Conservation (phyloP, 2,113 vertebrate genomes). For the Hypomesus transpacificus region DNA sequence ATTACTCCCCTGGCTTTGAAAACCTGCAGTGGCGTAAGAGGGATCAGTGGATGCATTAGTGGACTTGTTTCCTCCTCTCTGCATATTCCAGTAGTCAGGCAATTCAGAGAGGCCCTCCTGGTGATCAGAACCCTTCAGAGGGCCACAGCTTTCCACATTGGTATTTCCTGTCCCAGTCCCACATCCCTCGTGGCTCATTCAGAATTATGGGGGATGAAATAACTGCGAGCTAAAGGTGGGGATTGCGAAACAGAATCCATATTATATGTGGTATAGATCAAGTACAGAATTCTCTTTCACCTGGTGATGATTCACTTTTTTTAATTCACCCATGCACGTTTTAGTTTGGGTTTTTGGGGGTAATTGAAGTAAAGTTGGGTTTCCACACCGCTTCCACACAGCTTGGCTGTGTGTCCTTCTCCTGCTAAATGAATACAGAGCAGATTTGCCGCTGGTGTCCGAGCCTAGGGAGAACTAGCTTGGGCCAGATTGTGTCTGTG, state of each 20-base stretch:
- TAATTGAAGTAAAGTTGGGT: too few relatives aligned
- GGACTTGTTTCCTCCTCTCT: constrained; percentile 52
- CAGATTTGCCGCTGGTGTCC: too few relatives aligned
- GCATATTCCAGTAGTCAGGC: constrained; percentile 45
- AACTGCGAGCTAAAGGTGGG: constrained; percentile 30
- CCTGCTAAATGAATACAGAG: neutral
- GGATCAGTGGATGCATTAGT: constrained; percentile 53
- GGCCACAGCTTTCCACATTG: constrained; percentile 51
- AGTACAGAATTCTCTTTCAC: neutral
- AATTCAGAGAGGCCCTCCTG: constrained; percentile 46
- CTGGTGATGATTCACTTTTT: too few relatives aligned
- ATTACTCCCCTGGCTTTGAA: constrained; percentile 35
- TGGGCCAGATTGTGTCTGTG: constrained; percentile 1
- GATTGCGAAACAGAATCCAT: constrained; percentile 22
- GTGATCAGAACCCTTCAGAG: constrained; percentile 55
- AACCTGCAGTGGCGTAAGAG: constrained; percentile 41
- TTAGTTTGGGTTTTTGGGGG: too few relatives aligned
- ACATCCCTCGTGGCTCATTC: constrained; percentile 52
- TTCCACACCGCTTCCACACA: too few relatives aligned
- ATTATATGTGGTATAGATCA: neutral
- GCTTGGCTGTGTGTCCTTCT: too few relatives aligned
- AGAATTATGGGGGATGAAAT: constrained; percentile 37
- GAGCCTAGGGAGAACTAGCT: neutral
- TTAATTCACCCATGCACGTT: too few relatives aligned
- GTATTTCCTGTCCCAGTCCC: constrained; percentile 65